These are phyloP conservation scores for Neoseiulus cucumeris DNA, from an alignment of 1,140 invertebrate species.

Conservation along the genomic window DNA sequence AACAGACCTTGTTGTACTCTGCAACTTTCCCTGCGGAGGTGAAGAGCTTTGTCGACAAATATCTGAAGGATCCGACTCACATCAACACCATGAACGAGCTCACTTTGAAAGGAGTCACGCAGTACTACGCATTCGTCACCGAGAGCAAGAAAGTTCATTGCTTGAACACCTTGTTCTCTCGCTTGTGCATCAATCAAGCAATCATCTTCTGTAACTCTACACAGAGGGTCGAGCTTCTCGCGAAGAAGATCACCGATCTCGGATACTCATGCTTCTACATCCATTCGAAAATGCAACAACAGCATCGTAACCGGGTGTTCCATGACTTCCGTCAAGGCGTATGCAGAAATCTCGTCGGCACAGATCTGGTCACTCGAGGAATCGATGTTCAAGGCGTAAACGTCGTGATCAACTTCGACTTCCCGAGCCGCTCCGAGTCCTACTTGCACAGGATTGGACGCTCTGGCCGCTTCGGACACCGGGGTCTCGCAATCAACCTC, in stretches of 20 bases:
- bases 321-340: constrained; percentile 94
- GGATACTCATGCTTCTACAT: constrained; percentile 99
- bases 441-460: constrained; percentile 37
- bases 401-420: constrained; percentile 46
- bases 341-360: constrained; percentile 84
- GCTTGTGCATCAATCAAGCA: constrained; percentile 98
- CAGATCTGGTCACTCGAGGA: constrained; percentile 90
- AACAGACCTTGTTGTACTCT: constrained; percentile 95
- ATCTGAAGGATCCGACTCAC: constrained; percentile 87
- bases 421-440: constrained; percentile 37
- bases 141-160: constrained; percentile 99
- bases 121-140: constrained; percentile 99
- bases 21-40: constrained; percentile 97
- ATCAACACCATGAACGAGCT: constrained; percentile 99
- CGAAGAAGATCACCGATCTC: constrained; percentile 98
- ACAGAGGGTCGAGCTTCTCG: constrained; percentile 89
- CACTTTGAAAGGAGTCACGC: constrained; percentile 95
- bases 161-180: constrained; percentile 97
- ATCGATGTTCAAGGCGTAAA: constrained; percentile 99
- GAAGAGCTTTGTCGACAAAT: constrained; percentile 95
- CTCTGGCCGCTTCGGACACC: constrained; percentile 36
- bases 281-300: constrained; percentile 97
- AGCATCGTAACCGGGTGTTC: constrained; percentile 92
- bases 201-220: constrained; percentile 99
- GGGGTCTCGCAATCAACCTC: constrained; percentile 37